phyloP scores from a whole-genome alignment of 2,888 invertebrate genomes.

The Pegoplata infirma region DNA sequence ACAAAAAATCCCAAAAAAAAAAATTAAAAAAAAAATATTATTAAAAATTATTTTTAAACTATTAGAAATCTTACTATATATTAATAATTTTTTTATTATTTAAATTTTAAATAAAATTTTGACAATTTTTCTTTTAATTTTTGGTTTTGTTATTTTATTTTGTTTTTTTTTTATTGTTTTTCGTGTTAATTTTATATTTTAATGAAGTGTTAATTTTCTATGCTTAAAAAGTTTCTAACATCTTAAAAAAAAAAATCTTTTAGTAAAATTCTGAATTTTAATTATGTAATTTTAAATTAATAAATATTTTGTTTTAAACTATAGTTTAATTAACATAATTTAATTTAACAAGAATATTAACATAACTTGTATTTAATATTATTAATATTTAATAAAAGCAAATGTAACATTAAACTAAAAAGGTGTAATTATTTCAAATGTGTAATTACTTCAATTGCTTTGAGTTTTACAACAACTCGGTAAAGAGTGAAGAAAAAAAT shows the following conservation, averaged over 20 bases:
- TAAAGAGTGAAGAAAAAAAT: too few relatives aligned
- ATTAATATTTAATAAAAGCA: not conserved
- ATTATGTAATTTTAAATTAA: not conserved
- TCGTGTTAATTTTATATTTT: not conserved
- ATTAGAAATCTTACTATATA: not conserved
- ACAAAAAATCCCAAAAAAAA: not conserved
- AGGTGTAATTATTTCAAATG: too few relatives aligned
- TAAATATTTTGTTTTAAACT: not conserved
- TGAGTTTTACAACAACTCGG: too few relatives aligned
- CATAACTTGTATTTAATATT: constrained; percentile 4
- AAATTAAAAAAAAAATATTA: not conserved
- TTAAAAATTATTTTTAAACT: not conserved
- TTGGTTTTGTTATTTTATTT: not conserved
- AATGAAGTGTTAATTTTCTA: not conserved
- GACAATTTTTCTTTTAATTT: not conserved
- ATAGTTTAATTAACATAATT: not conserved
- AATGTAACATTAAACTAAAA: not conserved
- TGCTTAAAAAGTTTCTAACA: not conserved
- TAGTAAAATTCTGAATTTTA: not conserved
- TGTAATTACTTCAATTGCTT: too few relatives aligned
- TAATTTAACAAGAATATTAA: not conserved
- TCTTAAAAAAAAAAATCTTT: not conserved
- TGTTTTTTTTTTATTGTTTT: not conserved
- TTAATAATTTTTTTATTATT: not conserved
- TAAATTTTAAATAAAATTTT: not conserved